Conservation (phyloP, 2,888 invertebrate species). For the Hybos culiciformis region DNA sequence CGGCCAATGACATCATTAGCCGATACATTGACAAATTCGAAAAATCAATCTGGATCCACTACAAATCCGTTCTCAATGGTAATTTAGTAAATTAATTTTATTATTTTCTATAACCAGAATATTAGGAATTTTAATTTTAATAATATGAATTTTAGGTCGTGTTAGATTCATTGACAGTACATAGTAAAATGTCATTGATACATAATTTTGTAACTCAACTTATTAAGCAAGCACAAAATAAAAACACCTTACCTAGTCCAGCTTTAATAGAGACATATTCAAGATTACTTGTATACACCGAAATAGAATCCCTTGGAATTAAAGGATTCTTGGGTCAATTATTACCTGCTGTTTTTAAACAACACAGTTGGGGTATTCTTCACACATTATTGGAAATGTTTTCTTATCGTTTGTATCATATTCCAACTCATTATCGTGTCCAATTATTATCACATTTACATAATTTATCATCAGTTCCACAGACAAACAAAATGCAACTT, state of each 20-base stretch:
- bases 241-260: conserved; percentile 73
- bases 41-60: conserved; percentile 39
- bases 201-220: conserved; percentile 73
- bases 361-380: conserved; percentile 90
- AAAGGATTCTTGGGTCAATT: conserved; percentile 89
- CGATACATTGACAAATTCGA: conserved; percentile 65
- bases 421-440: conserved; percentile 89
- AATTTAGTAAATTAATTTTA: no score
- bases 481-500: conserved; percentile 88
- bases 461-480: conserved; percentile 78
- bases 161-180: conserved; percentile 84
- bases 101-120: no score
- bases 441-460: conserved; percentile 85
- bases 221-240: conserved; percentile 77
- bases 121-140: no score
- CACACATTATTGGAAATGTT: conserved; percentile 94
- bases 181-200: conserved; percentile 87
- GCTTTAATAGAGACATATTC: conserved; percentile 92
- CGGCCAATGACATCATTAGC: conserved; percentile 86
- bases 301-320: conserved; percentile 91
- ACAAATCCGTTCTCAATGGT: conserved; percentile 72
- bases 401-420: conserved; percentile 89
- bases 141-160: no score
- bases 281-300: conserved; percentile 82
- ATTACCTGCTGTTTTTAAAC: conserved; percentile 80